These are phyloP conservation scores for Pseudolaguvia tuberculata DNA, from an alignment of 2,113 vertebrate genomes.

Conservation along the genomic window DNA sequence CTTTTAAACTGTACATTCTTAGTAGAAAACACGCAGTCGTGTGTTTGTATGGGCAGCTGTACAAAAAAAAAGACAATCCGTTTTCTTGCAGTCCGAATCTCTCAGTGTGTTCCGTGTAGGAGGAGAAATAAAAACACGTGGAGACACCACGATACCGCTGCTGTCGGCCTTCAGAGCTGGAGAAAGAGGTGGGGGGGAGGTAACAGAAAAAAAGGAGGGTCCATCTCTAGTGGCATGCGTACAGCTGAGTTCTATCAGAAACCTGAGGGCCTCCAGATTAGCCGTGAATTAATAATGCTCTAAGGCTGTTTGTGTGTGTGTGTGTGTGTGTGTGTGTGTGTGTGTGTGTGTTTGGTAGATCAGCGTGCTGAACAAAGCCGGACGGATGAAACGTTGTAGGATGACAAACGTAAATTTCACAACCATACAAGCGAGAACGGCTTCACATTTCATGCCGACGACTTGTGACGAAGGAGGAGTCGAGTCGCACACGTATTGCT, in stretches of 20 bases:
- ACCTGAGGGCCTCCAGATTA: slow-evolving; percentile 46
- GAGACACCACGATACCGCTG: slow-evolving; percentile 45
- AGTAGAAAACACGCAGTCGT: slow-evolving; percentile 69
- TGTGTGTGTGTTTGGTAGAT: slow-evolving; percentile 2
- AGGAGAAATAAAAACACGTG: slow-evolving; percentile 56
- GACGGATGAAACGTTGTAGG: slow-evolving; percentile 10
- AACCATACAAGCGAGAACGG: slow-evolving; percentile 10
- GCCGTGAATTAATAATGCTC: slow-evolving; percentile 49
- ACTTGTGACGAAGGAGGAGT: neutral
- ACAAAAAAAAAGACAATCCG: slow-evolving; percentile 58
- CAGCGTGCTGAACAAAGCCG: slow-evolving; percentile 24
- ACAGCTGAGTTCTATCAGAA: slow-evolving; percentile 45
- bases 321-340: neutral
- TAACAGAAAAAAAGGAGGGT: slow-evolving; percentile 1
- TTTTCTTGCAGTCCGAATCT: slow-evolving; percentile 53
- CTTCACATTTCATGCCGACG: slow-evolving; percentile 22
- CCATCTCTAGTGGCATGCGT: slow-evolving; percentile 49
- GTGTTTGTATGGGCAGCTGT: slow-evolving; percentile 67
- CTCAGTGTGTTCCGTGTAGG: slow-evolving; percentile 56
- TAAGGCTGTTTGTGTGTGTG: slow-evolving; percentile 18
- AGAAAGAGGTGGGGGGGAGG: neutral
- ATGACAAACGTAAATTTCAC: slow-evolving; percentile 8
- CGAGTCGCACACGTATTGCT: slow-evolving; percentile 31
- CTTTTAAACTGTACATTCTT: slow-evolving; percentile 61
- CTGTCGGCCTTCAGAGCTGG: slow-evolving; percentile 52